Base-by-base conservation (phyloP, 2,113 vertebrate species). In the Rhineura floridana region DNA sequence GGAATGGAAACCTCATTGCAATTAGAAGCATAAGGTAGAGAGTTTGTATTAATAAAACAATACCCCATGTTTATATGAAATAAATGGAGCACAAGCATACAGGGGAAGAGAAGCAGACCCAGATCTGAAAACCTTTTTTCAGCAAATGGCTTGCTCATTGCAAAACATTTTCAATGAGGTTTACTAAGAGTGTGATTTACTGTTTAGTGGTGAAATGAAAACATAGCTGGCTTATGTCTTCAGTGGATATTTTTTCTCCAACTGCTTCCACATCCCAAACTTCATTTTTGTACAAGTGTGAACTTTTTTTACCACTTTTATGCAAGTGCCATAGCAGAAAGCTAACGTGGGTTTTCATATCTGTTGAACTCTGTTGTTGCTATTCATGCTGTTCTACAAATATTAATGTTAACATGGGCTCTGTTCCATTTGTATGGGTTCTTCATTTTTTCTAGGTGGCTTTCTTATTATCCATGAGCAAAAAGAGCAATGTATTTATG, bases 391-490 rank as follows among this genome's bases (percentile, higher is more conserved):
- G 8, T 92, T 89, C 79, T 48, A 87, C 89, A 72, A 70, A 62
- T 52, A 86, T 81, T 11, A 70, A 62, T 52, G 86, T 81, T 11
- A 42, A 42, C 28, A 0, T 88, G 4, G 82, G 59, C 84, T 80
- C 70, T 91, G 4, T 63, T 85, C 30, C 52, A 36, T 89, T 91
- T 91, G 93, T 81, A 91, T 94, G 86, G 89, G 73, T 83, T 93
- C 93, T 95, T 94, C 93, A 25, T 94, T 91, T 96, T 96, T 94
- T 91, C 96, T 96, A 99, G 98, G 96, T 78, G 96, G 97, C 7
- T 99, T 99, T 96, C 97, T 98, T 87, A 96, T 99, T 93, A 94
- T 96, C 67, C 97, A 98, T 91, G 95, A 94, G 48, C 96, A 94
- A 85, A 96, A 92, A 94, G 95, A 94, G 46, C 93, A 97, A 33